These are phyloP conservation scores for Trachythela sp. DNA, from an alignment of 64 coral and sea anemone species.

Conservation along the genomic window DNA sequence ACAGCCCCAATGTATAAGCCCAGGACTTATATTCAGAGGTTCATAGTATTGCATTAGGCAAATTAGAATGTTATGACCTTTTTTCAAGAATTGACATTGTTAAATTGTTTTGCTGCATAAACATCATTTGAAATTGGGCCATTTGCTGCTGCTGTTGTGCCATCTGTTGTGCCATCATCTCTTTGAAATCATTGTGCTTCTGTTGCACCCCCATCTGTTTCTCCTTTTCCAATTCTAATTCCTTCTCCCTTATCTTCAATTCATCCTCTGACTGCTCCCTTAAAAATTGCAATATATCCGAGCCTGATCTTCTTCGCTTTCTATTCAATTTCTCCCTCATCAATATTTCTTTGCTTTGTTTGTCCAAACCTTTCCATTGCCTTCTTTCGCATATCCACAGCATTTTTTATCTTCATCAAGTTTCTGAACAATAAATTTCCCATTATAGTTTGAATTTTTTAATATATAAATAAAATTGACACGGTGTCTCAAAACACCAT, in stretches of 20 bases:
- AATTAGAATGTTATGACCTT: not conserved
- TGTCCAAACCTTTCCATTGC: constrained; percentile 33
- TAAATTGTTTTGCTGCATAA: not conserved
- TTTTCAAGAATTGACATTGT: not conserved
- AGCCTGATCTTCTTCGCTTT: not conserved
- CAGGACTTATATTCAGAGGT: too few species aligned
- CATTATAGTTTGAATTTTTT: too few species aligned
- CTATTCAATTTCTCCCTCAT: not conserved
- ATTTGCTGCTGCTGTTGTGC: too few species aligned
- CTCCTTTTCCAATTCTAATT: not conserved
- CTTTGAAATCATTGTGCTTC: not conserved
- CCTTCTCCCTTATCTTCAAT: not conserved
- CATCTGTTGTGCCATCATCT: too few species aligned
- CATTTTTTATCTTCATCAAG: not conserved
- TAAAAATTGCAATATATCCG: not conserved
- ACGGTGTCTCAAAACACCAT: too few species aligned
- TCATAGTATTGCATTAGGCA: too few species aligned
- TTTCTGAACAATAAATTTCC: not conserved
- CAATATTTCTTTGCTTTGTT: not conserved
- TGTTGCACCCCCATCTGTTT: not conserved
- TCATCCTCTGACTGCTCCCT: not conserved
- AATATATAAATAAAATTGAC: too few species aligned
- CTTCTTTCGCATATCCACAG: constrained; percentile 34
- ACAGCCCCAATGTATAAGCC: too few species aligned
- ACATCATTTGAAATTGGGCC: constrained; percentile 15